Percentiles rank a stretch among this genome's conserved stretches.
Conservation (phyloP, 2,113 vertebrate species). For the Steatornis caripensis region DNA sequence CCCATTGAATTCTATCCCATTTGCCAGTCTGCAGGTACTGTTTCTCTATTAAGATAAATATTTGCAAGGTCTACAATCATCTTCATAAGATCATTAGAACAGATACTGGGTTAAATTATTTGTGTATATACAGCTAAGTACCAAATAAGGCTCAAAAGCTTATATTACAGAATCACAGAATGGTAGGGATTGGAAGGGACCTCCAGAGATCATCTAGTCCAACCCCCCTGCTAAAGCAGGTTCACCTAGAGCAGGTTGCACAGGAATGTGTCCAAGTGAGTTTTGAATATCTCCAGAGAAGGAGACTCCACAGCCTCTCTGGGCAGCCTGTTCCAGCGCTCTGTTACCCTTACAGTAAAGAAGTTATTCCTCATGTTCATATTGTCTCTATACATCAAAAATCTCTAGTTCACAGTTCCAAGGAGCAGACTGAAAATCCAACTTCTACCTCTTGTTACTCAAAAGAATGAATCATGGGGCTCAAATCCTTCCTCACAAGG, state of each 20-base stretch:
- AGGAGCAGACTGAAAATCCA: neutral
- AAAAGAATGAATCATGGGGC: neutral
- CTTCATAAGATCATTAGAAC: neutral
- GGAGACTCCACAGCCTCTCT: too few relatives aligned
- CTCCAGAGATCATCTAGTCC: too few relatives aligned
- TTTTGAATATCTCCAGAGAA: too few relatives aligned
- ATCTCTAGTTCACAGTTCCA: neutral
- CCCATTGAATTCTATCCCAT: neutral
- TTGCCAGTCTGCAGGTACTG: neutral
- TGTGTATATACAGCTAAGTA: neutral
- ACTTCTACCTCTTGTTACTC: neutral
- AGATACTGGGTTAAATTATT: neutral
- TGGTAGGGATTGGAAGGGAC: too few relatives aligned
- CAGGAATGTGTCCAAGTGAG: too few relatives aligned
- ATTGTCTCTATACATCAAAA: neutral
- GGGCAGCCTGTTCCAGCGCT: too few relatives aligned
- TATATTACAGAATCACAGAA: too few relatives aligned
- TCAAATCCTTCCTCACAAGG: neutral
- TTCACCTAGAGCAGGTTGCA: too few relatives aligned
- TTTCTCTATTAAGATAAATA: neutral
- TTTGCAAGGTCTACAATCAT: neutral
- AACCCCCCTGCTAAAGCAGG: too few relatives aligned
- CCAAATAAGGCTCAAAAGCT: neutral
- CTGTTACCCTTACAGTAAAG: too few relatives aligned
- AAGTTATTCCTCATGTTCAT: too few relatives aligned